Percentiles rank a stretch among this genome's conserved stretches.
Evolutionary conservation across 2,113 vertebrate genomes (phyloP).

Genomic region (Plecotus auritus): DNA sequence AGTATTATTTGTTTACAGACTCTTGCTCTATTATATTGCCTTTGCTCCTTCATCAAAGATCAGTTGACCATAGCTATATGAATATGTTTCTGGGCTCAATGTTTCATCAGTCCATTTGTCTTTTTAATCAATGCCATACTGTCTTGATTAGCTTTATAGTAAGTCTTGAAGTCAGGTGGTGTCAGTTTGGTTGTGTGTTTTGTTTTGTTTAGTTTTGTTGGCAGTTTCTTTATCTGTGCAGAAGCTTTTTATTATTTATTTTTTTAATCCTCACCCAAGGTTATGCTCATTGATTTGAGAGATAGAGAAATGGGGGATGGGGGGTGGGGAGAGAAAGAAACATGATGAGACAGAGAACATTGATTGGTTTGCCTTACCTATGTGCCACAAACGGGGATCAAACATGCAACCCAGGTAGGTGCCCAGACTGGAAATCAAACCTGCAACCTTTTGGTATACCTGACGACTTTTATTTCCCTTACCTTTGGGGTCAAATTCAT

Average conservation of each 20-base stretch:
- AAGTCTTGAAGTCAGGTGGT: neutral
- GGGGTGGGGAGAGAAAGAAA: too few species aligned
- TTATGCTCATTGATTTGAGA: too few species aligned
- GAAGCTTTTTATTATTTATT: neutral
- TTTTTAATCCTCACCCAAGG: too few species aligned
- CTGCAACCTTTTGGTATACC: too few species aligned
- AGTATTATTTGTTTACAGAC: neutral
- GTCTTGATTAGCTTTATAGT: neutral
- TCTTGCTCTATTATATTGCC: neutral
- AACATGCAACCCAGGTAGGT: too few species aligned
- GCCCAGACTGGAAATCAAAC: too few species aligned
- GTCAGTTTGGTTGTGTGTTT: neutral
- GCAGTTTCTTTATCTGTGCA: neutral
- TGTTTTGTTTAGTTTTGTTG: neutral
- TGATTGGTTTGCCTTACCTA: too few species aligned
- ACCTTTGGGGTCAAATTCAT: neutral
- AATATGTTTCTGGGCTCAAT: neutral
- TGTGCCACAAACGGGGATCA: too few species aligned
- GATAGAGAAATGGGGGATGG: too few species aligned
- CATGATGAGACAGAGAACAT: too few species aligned
- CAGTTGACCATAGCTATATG: neutral
- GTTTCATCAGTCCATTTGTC: neutral
- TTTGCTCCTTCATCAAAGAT: neutral
- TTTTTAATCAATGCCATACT: neutral
- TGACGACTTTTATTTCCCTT: neutral